These are phyloP conservation scores for Chironomus striatipennis DNA, from an alignment of 1,140 invertebrate genomes.

Conservation along the genomic window DNA sequence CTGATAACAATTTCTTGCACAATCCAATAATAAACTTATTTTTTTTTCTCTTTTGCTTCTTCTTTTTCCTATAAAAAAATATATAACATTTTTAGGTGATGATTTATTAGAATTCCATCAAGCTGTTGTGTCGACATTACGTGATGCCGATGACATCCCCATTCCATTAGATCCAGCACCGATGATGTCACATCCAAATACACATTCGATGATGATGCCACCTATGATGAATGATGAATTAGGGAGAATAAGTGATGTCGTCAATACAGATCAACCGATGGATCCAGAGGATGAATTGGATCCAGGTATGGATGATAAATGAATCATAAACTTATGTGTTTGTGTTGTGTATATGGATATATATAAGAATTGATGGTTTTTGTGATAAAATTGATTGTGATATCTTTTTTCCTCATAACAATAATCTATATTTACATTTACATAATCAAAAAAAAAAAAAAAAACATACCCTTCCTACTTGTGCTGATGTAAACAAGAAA, in stretches of 20 bases:
- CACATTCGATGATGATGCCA: not conserved
- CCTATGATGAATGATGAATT: not conserved
- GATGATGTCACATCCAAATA: conserved; percentile 40
- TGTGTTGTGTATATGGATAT: not conserved
- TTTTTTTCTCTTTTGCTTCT: not conserved
- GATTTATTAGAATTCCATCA: conserved; percentile 88
- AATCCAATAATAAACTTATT: no score
- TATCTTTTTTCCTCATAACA: not conserved
- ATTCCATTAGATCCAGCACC: conserved; percentile 50
- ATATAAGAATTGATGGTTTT: conserved; percentile 42
- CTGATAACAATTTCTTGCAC: no score
- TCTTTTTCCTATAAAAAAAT: not conserved
- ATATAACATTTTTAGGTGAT: conserved; percentile 45
- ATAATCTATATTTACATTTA: not conserved
- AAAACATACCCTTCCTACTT: no score
- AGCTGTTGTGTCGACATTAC: conserved; percentile 53
- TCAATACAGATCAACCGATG: not conserved
- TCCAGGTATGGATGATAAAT: not conserved
- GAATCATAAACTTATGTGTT: no score
- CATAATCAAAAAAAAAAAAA: not conserved
- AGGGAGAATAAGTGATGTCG: not conserved
- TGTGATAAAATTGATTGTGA: conserved; percentile 17
- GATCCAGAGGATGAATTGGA: conserved; percentile 11
- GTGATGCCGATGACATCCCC: conserved; percentile 53
- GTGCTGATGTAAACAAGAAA: not conserved